Base-by-base conservation (phyloP, 2,888 invertebrate genomes). In the Plusia festucae region DNA sequence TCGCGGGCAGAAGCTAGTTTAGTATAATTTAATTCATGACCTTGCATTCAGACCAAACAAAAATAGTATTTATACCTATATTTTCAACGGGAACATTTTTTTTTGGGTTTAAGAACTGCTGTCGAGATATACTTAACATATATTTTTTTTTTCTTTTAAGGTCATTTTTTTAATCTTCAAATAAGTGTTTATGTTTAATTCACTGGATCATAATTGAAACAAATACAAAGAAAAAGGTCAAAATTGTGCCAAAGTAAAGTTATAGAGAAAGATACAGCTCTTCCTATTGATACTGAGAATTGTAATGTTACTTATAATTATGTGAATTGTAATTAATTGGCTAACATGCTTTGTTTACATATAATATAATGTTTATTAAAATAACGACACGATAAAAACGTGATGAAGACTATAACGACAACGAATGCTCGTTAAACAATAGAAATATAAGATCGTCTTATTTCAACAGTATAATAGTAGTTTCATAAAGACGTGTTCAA, bases 71-170 rank as follows among this genome's bases (percentile, higher is more conserved):
- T n/a, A n/a, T n/a, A n/a, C n/a, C n/a, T n/a, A n/a, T n/a, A n/a
- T n/a, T n/a, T n/a, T n/a, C n/a, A n/a, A n/a, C n/a, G n/a, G n/a
- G n/a, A n/a, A n/a, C n/a, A n/a, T n/a, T n/a, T n/a, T n/a, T 27
- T 2, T 30, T 30, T 9, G 30, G 9, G 30, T 30, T 30, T 30
- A 5, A 9, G 9, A 1, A 1, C 30, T 30, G 2, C 30, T 30
- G 2, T 59, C 18, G 34, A 49, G 59, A 70, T 57, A 70, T 69
- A 70, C 6, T 55, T 27, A 32, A n/a, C n/a, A n/a, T n/a, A n/a
- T n/a, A n/a, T n/a, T n/a, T n/a, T n/a, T n/a, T n/a, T n/a, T n/a
- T n/a, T n/a, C n/a, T n/a, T n/a, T n/a, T n/a, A n/a, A n/a, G n/a
- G n/a, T n/a, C n/a, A n/a, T n/a, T n/a, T n/a, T n/a, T n/a, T n/a